A percentile compares a stretch with the other conserved stretches of the same genome.
These are phyloP conservation scores for Acromyrmex charruanus DNA, from an alignment of 1,140 invertebrate species.

Conservation along the genomic window DNA sequence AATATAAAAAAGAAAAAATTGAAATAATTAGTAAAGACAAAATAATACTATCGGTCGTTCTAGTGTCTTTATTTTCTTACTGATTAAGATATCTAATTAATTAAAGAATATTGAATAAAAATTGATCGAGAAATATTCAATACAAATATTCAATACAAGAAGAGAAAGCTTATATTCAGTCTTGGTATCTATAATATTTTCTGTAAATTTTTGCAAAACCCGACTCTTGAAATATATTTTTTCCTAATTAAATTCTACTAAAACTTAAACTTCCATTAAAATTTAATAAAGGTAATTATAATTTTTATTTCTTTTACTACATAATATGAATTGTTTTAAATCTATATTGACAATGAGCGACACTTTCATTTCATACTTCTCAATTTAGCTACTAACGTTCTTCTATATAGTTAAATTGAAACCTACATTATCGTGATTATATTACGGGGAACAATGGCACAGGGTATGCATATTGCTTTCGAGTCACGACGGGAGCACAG, in stretches of 20 bases:
- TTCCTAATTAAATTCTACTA: background rate
- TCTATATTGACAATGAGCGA: background rate
- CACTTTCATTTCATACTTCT: background rate
- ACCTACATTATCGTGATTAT: slow-evolving; percentile 26
- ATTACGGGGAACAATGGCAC: slow-evolving; percentile 39
- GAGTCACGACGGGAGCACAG: background rate
- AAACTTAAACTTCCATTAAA: background rate
- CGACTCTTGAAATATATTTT: no score
- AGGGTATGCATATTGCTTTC: slow-evolving; percentile 19
- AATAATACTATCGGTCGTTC: no score
- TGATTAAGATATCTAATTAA: background rate
- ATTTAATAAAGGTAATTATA: background rate
- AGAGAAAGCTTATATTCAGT: no score
- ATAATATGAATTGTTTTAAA: background rate
- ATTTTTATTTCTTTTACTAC: background rate
- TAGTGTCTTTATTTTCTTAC: background rate
- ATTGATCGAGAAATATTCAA: no score
- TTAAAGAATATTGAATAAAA: no score
- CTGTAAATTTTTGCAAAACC: no score
- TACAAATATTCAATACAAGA: no score
- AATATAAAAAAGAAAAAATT: no score
- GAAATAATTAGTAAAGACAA: no score
- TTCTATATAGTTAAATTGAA: background rate
- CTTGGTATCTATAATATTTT: no score
- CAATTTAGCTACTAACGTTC: background rate